Conservation (phyloP, 2,888 invertebrate species). For the Caenorhabditis becei region DNA sequence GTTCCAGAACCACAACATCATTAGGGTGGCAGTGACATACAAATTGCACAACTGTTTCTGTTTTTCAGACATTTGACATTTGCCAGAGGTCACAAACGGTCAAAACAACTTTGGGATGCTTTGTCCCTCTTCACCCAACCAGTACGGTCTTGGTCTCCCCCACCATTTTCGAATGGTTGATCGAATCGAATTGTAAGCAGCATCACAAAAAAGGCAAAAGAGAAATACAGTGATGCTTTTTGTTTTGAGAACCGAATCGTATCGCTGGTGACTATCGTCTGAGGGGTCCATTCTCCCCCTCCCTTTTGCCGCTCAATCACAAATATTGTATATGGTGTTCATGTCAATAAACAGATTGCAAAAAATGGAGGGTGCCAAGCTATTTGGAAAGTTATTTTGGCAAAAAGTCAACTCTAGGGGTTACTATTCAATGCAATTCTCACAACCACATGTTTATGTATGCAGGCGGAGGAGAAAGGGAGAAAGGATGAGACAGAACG, state of each 20-base stretch:
- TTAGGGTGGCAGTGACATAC: constrained; percentile 21
- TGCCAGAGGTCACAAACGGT: constrained; percentile 43
- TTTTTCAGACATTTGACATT: constrained; percentile 14
- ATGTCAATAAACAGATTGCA: constrained; percentile 21
- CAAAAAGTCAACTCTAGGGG: neutral
- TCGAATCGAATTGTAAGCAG: too few species aligned
- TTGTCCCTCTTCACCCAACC: constrained; percentile 9
- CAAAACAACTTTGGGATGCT: constrained; percentile 38
- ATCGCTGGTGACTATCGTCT: constrained; percentile 42
- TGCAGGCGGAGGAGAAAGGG: constrained; percentile 14
- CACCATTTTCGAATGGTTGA: neutral
- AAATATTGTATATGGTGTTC: constrained; percentile 28
- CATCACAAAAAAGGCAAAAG: neutral
- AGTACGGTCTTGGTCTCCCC: constrained; percentile 46
- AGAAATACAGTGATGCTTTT: constrained; percentile 23
- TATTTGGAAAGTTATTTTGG: constrained; percentile 4
- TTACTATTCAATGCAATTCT: neutral
- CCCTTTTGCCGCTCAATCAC: constrained; percentile 10
- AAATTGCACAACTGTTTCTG: constrained; percentile 18
- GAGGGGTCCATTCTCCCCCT: constrained; percentile 21
- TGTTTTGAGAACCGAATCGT: constrained; percentile 59
- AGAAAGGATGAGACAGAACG: constrained; percentile 36
- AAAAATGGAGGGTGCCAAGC: constrained; percentile 8
- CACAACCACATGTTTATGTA: constrained; percentile 35
- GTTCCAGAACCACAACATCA: constrained; percentile 1